A percentile compares a stretch with the other conserved stretches of the same genome.
These are phyloP conservation scores for Orthonyx spaldingii DNA, from an alignment of 2,113 vertebrate genomes.

Conservation along the genomic window DNA sequence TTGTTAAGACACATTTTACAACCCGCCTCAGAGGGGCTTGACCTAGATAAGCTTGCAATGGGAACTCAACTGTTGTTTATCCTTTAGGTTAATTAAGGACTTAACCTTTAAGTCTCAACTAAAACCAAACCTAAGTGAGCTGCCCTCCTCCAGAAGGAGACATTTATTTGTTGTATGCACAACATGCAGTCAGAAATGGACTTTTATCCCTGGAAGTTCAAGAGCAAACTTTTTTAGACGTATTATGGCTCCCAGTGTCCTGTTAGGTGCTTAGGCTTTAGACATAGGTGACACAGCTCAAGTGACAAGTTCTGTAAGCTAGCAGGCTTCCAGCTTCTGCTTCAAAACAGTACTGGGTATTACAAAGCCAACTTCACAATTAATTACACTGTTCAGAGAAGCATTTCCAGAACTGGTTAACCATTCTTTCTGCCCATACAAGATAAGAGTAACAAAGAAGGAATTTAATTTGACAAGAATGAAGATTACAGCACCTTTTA, in stretches of 20 bases:
- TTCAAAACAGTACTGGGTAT: neutral
- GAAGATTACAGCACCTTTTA: constrained; percentile 66
- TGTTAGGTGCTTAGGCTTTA: neutral
- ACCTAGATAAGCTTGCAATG: neutral
- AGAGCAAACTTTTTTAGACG: neutral
- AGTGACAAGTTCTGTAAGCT: neutral
- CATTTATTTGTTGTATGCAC: neutral
- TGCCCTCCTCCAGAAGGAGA: neutral
- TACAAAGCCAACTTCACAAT: neutral
- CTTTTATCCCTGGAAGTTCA: neutral
- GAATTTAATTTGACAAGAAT: constrained; percentile 51
- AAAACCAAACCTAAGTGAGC: neutral
- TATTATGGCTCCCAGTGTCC: neutral
- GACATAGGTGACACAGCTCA: neutral
- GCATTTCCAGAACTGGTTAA: neutral
- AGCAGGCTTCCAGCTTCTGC: neutral
- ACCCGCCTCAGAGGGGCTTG: neutral
- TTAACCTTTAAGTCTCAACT: neutral
- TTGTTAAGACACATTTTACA: neutral
- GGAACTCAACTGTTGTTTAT: neutral
- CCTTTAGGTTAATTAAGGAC: constrained; percentile 12
- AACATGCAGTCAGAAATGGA: neutral
- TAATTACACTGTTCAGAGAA: neutral
- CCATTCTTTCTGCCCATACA: neutral
- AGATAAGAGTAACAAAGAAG: neutral